Conservation (phyloP, 2,797 vertebrate genomes). For the Xyrichtys novacula region DNA sequence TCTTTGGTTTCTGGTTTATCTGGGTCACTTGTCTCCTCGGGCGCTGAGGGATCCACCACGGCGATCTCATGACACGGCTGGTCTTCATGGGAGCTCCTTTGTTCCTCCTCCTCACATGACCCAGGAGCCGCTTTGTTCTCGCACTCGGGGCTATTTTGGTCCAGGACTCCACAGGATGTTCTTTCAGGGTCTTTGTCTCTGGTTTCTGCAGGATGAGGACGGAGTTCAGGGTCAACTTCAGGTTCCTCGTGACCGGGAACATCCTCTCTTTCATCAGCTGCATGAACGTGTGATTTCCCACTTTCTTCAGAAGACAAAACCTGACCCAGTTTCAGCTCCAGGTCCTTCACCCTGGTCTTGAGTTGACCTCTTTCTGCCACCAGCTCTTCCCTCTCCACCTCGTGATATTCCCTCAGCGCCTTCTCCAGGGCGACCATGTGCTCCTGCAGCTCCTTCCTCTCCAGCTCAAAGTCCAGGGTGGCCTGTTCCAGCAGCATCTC, state of each 20-base stretch:
- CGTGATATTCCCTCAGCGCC: conserved; percentile 64
- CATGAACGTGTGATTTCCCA: too few species aligned
- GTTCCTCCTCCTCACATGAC: conserved; percentile 44
- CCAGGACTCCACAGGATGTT: too few species aligned
- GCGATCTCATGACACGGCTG: conserved; percentile 49
- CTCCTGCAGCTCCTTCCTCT: conserved; percentile 79
- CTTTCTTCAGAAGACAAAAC: conserved; percentile 68
- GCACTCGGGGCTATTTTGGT: background rate
- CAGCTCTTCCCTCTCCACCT: conserved; percentile 72
- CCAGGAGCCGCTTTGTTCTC: conserved; percentile 31
- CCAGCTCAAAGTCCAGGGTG: conserved; percentile 76
- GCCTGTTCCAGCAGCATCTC: conserved; percentile 79
- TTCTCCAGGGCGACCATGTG: conserved; percentile 74
- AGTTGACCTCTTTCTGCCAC: conserved; percentile 79
- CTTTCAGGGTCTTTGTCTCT: too few species aligned
- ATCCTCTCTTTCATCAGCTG: too few species aligned
- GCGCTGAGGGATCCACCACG: conserved; percentile 23
- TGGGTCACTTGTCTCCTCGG: conserved; percentile 46
- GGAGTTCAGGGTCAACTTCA: too few species aligned
- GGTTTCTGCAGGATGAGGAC: too few species aligned
- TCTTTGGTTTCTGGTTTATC: background rate
- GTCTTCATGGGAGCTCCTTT: conserved; percentile 36
- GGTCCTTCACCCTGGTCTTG: conserved; percentile 65
- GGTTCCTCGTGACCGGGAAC: too few species aligned
- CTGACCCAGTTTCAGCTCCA: conserved; percentile 71